Evolutionary conservation across 2,113 vertebrate species (phyloP).

Genomic region (Oplegnathus fasciatus): DNA sequence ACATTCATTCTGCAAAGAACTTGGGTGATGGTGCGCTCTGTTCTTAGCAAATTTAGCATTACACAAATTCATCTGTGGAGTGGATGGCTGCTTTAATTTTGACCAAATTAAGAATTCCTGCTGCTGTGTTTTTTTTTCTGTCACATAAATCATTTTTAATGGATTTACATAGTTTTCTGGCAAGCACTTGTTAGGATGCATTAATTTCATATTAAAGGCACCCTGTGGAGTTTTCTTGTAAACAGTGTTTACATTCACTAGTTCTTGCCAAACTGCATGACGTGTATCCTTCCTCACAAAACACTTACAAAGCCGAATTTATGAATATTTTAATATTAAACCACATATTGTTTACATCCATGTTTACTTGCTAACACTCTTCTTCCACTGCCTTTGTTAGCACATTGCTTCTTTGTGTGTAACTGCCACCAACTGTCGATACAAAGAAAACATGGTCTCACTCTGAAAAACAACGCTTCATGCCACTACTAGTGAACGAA

Average conservation of each 20-base stretch:
- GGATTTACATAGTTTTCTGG: slow-evolving; percentile 7
- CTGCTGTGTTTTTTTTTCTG: too few relatives aligned
- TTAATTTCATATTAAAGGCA: neutral
- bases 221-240: neutral
- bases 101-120: neutral
- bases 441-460: too few relatives aligned
- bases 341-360: neutral
- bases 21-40: neutral
- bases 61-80: slow-evolving; percentile 13
- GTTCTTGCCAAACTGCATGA: neutral
- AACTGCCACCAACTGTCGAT: too few relatives aligned
- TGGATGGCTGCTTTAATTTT: neutral
- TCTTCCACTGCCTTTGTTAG: neutral
- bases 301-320: too few relatives aligned
- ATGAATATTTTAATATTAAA: neutral
- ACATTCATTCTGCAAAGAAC: slow-evolving; percentile 1
- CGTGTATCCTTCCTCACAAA: neutral
- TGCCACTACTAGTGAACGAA: too few relatives aligned
- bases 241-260: neutral
- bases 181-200: neutral
- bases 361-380: neutral
- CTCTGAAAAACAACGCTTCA: too few relatives aligned
- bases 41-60: slow-evolving; percentile 14
- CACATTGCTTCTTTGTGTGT: neutral
- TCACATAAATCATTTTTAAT: neutral